Conservation (phyloP, 2,888 invertebrate species). For the Octonoba sinensis region DNA sequence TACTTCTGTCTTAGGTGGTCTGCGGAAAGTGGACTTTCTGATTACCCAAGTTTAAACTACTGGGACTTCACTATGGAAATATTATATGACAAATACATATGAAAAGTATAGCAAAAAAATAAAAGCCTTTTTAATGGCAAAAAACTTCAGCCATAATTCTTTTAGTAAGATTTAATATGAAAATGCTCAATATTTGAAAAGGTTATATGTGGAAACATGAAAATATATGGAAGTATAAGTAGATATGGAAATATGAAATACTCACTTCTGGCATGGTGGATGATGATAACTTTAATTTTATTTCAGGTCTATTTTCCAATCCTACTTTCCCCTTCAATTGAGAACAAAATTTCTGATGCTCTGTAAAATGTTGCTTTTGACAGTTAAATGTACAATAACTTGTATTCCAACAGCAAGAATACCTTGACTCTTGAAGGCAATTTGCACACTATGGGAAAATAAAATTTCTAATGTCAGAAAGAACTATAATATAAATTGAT, state of each 20-base stretch:
- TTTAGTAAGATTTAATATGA: background rate
- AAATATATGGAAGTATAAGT: no score
- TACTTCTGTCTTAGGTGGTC: no score
- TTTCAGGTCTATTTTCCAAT: background rate
- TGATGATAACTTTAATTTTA: background rate
- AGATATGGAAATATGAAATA: background rate
- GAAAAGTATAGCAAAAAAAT: background rate
- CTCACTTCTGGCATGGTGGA: conserved; percentile 24
- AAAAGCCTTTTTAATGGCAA: background rate
- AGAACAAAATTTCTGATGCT: conserved; percentile 54
- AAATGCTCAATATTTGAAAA: no score
- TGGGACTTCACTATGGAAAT: no score
- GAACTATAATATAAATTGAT: no score
- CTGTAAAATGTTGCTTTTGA: conserved; percentile 61
- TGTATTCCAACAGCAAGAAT: conserved; percentile 94
- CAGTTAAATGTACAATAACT: conserved; percentile 63
- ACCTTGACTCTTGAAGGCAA: conserved; percentile 88
- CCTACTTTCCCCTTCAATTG: conserved; percentile 37
- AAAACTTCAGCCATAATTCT: background rate
- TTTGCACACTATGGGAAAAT: conserved; percentile 77
- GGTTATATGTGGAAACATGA: no score
- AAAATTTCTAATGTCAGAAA: no score
- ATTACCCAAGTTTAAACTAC: no score
- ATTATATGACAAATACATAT: no score
- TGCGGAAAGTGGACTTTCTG: no score